Conservation (phyloP, 2,113 vertebrate species). For the Oryctolagus cuniculus region DNA sequence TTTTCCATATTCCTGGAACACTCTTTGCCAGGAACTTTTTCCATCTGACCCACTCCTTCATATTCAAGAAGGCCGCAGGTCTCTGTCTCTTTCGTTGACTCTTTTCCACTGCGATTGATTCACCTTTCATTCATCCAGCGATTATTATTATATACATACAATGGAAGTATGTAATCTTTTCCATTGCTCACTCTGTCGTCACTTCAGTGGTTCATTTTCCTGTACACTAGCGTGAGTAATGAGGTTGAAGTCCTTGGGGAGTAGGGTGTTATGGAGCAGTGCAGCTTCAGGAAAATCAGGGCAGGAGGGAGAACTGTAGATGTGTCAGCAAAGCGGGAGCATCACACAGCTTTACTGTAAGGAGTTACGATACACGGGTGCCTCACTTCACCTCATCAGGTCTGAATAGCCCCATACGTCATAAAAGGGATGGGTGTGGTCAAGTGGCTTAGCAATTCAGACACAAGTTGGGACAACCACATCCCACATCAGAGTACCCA, state of each 20-base stretch:
- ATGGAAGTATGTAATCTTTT: neutral
- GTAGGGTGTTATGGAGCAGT: neutral
- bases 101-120: neutral
- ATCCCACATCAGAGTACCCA: no score
- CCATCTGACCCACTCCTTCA: neutral
- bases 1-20: neutral
- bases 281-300: neutral
- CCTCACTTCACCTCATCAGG: neutral
- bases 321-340: no score
- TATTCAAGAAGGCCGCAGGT: neutral
- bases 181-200: neutral
- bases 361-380: neutral
- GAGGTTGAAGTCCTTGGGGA: neutral
- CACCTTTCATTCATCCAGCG: constrained; percentile 2
- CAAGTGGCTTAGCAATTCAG: no score
- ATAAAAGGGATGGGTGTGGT: neutral
- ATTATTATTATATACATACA: neutral
- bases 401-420: neutral
- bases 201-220: neutral
- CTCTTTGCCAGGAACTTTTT: neutral
- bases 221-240: neutral
- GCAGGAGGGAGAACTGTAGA: neutral
- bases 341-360: no score
- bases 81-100: neutral
- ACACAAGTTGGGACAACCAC: no score